Base-by-base conservation (phyloP, 2,888 invertebrate genomes). In the Melanotus villosus region DNA sequence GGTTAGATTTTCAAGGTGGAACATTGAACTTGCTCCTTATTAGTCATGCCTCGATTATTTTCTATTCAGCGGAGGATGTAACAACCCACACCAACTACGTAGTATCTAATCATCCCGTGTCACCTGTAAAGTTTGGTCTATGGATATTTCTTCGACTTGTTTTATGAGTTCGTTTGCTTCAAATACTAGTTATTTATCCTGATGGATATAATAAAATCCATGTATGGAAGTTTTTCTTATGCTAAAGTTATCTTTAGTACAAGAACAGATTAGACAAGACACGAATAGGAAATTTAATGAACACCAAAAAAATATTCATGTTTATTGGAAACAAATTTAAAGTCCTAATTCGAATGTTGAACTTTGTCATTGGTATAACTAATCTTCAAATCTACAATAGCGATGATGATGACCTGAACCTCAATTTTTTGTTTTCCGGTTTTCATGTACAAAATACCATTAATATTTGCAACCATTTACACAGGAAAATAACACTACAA, bases 1-100 rank as follows among this genome's bases (percentile, higher is more conserved):
- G 12, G 58, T 38, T 34, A 71, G 54, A 67, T 63, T 72, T 74
- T 74, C 74, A 74, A 74, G 73, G 74, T 71, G 73, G 73, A 69
- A 69, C 74, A 71, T 73, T 77, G 77, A 77, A 77, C 77, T 76
- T 72, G 72, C 45, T 73, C 71, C 71, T 76, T 70, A 67, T 70
- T 76, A 72, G 72, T 74, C 72, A 74, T 73, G 71, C 70, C 64
- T 70, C 68, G 70, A 65, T 70, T 69, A 71, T 74, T 71, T 58
- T 59, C 71, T 73, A 69, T 69, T 71, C 73, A 72, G 58, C 69
- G 68, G 70, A 75, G 73, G 75, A 75, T 73, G 73, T 73, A 75
- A 73, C 72, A 57, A 52, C 68, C 63, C 63, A 58, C 63, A 58
- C 45, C 58, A 54, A 56, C 67, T 67, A 57, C 45, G 58, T 57